phyloP scores from a whole-genome alignment of 2,888 invertebrate species.

The Drosophila colorata region DNA sequence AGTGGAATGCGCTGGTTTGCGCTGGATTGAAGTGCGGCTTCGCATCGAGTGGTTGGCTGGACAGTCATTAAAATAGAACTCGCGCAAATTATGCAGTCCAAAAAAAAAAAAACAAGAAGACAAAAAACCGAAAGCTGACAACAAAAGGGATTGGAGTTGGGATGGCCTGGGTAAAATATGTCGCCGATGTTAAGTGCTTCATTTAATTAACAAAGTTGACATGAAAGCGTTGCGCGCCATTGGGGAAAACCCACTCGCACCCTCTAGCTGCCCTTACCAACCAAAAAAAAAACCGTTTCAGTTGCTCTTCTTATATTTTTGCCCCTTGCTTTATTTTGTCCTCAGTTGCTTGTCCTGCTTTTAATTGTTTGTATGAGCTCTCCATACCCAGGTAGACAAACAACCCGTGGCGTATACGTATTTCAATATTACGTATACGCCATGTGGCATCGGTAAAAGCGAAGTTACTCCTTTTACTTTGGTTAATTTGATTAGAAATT shows the following conservation, averaged over 20 bases:
- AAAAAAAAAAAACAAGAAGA: conserved; percentile 11
- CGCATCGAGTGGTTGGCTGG: conserved; percentile 17
- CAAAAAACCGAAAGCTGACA: conserved; percentile 14
- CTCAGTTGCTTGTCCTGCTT: conserved; percentile 25
- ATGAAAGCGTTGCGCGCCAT: conserved; percentile 62
- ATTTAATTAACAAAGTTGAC: conserved; percentile 81
- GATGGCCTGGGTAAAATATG: conserved; percentile 56
- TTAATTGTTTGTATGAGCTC: conserved; percentile 42
- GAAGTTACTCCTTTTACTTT: conserved; percentile 11
- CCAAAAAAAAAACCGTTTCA: conserved; percentile 1
- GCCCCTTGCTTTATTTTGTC: not conserved
- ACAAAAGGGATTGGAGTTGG: conserved; percentile 14
- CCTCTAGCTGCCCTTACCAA: not conserved
- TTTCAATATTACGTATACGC: conserved; percentile 55
- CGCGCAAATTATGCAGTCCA: conserved; percentile 62
- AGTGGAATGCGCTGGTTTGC: too few relatives aligned
- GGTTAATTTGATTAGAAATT: conserved; percentile 53
- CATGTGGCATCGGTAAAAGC: conserved; percentile 52
- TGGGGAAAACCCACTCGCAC: conserved; percentile 53
- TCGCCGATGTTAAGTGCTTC: conserved; percentile 78
- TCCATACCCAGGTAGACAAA: conserved; percentile 9
- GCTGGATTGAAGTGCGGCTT: conserved; percentile 12
- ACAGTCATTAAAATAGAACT: conserved; percentile 70
- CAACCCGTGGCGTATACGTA: conserved; percentile 40
- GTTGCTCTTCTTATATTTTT: conserved; percentile 5